Evolutionary conservation across 53 echinoderm and acorn worm species (phyloP).

Genomic region (Luidia sarsii): DNA sequence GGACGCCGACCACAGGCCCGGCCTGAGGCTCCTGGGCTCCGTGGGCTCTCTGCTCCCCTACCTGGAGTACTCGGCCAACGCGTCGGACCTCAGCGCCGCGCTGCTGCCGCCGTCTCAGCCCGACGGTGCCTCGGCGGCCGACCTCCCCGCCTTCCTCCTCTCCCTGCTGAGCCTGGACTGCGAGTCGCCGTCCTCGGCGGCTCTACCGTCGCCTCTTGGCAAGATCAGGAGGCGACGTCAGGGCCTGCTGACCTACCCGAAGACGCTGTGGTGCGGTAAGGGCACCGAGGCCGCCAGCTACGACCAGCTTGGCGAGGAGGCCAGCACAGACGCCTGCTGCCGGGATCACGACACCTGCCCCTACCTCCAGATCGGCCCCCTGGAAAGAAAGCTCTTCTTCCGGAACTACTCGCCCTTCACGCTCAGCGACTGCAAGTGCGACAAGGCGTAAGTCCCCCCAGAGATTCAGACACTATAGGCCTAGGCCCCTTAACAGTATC

Average conservation of each 20-base stretch:
- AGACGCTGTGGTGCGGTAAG: constrained; percentile 66
- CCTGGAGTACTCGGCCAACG: constrained; percentile 37
- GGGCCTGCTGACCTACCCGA: constrained; percentile 59
- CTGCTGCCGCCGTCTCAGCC: no score
- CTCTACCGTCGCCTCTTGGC: no score
- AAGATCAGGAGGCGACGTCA: constrained; percentile 29
- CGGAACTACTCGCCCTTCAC: constrained; percentile 73
- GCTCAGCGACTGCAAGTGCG: constrained; percentile 79
- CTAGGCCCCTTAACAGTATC: no score
- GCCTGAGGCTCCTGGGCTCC: neutral
- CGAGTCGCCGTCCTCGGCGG: no score
- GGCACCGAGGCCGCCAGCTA: constrained; percentile 46
- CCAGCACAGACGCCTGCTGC: constrained; percentile 52
- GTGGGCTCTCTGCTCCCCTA: neutral
- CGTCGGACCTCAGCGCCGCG: constrained; percentile 11
- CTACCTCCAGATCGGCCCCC: constrained; percentile 15
- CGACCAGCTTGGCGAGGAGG: constrained; percentile 49
- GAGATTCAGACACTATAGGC: neutral
- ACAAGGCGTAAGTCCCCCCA: constrained; percentile 78
- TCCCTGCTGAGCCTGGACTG: constrained; percentile 17
- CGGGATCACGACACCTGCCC: constrained; percentile 63
- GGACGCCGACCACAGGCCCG: neutral
- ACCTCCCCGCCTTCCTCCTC: constrained; percentile 12
- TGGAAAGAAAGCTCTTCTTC: constrained; percentile 68
- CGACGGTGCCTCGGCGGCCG: neutral